Evolutionary conservation across 2,888 invertebrate species (phyloP).

Genomic region (Alviniconcha strummeri): DNA sequence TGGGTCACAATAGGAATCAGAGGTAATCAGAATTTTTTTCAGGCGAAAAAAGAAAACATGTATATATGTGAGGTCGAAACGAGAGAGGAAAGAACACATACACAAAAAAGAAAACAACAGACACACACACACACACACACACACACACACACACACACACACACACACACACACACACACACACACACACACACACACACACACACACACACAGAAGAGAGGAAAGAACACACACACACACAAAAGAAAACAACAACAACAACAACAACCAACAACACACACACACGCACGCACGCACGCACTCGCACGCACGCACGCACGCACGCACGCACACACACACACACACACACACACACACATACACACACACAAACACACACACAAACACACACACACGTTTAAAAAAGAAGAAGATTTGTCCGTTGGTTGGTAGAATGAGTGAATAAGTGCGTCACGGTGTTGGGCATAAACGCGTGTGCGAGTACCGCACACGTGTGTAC

Average conservation of each 20-base stretch:
- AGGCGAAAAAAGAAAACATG: not conserved
- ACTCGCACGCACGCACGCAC: not conserved
- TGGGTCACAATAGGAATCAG: not conserved
- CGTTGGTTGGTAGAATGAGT: too few species aligned
- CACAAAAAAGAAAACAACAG: not conserved
- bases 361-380: slow-evolving; percentile 10
- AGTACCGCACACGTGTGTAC: too few species aligned
- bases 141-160: not conserved
- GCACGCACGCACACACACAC: not conserved
- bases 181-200: slow-evolving; percentile 9
- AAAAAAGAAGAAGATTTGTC: too few species aligned
- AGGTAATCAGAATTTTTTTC: not conserved
- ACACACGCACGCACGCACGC: slow-evolving; percentile 14
- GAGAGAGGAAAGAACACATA: not conserved
- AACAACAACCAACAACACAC: slow-evolving; percentile 8
- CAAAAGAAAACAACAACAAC: not conserved
- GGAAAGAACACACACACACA: not conserved
- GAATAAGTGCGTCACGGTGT: too few species aligned
- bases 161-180: not conserved
- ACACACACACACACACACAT: slow-evolving; percentile 17
- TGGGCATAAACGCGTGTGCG: too few species aligned
- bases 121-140: not conserved
- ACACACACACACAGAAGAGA: not conserved
- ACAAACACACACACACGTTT: not conserved
- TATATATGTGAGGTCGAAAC: not conserved